Evolutionary conservation across 2,888 invertebrate species (phyloP), one percentile per base, ranked within the genome.

Genomic region (Nycteola revayana): DNA sequence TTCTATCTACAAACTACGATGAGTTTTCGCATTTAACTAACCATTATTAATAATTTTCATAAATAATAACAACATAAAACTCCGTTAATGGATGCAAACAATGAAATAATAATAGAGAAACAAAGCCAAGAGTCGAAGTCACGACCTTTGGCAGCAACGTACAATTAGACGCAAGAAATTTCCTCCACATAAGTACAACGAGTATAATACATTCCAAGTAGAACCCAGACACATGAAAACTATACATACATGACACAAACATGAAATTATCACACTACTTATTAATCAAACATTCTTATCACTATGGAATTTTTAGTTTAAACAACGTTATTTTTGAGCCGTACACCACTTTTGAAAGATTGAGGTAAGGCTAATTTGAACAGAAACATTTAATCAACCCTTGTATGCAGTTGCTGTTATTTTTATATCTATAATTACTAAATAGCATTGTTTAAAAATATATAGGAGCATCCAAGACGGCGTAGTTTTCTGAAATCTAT

Each of bases 261-360:
- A n/a, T 30, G 28, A 45, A 32, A 52, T 46, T 42, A 52, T 47
- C 36, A 42, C 42, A 55, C 35, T 28, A 42, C 42, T 44, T 47
- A 22, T 30, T 37, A 54, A 60, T 56, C 33, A 46, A 44, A 32
- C 42, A 24, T 45, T 34, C 60, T 80, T 83, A 85, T 85, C 84
- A 50, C 50, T 30, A 20, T 44, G 67, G 83, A 74, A 84, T 85
- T 67, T 71, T 43, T 60, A 62, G 59, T 65, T 61, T 64, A 85
- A 83, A 85, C 83, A 84, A 60, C 65, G 62, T 66, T 66, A 61
- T 61, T 73, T n/a, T 68, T 64, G 60, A 70, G 76, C 71, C 63
- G 63, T 44, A 45, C 32, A 46, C 49, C n/a, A n/a, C 60, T 46
- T 56, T 44, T 58, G 44, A 40, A 31, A 64, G 70, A 75, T 70